Conservation (phyloP, 2,113 vertebrate genomes). For the Scomber scombrus region DNA sequence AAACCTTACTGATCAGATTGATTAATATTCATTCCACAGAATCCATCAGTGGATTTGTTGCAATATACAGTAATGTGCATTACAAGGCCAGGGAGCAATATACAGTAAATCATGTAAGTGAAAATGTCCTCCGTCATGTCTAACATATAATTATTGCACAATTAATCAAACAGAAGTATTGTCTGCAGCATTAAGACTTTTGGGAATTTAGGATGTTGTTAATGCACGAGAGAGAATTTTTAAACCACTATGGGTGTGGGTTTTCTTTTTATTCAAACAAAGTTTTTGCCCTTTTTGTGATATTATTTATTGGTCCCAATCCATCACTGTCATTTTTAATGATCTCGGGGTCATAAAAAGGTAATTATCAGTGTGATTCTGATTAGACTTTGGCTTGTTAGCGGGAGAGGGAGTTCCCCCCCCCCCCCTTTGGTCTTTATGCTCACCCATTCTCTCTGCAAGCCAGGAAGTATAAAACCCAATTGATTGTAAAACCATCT, state of each 20-base stretch:
- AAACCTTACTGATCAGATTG: not conserved
- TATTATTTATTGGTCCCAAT: slow-evolving; percentile 47
- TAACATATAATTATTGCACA: slow-evolving; percentile 30
- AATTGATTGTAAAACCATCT: slow-evolving; percentile 34
- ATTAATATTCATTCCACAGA: not conserved
- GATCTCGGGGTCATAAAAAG: slow-evolving; percentile 44
- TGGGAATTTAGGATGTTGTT: slow-evolving; percentile 42
- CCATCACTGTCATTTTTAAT: slow-evolving; percentile 62
- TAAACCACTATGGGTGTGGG: not conserved
- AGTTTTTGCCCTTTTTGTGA: slow-evolving; percentile 26
- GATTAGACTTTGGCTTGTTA: slow-evolving; percentile 53
- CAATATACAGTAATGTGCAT: not conserved
- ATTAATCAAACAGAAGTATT: slow-evolving; percentile 23
- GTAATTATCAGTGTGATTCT: slow-evolving; percentile 54
- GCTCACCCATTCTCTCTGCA: slow-evolving; percentile 10
- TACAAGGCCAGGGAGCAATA: not conserved
- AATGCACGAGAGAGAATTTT: not conserved
- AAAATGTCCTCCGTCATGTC: slow-evolving; percentile 32
- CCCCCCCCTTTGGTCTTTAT: not conserved
- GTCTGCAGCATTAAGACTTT: slow-evolving; percentile 6
- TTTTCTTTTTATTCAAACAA: slow-evolving; percentile 34
- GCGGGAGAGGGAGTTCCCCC: slow-evolving; percentile 34
- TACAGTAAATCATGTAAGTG: not conserved
- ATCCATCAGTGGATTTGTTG: slow-evolving; percentile 4
- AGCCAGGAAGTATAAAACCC: slow-evolving; percentile 56